phyloP scores from a whole-genome alignment of 2,888 invertebrate species.

The Rhyacophila evoluta region DNA sequence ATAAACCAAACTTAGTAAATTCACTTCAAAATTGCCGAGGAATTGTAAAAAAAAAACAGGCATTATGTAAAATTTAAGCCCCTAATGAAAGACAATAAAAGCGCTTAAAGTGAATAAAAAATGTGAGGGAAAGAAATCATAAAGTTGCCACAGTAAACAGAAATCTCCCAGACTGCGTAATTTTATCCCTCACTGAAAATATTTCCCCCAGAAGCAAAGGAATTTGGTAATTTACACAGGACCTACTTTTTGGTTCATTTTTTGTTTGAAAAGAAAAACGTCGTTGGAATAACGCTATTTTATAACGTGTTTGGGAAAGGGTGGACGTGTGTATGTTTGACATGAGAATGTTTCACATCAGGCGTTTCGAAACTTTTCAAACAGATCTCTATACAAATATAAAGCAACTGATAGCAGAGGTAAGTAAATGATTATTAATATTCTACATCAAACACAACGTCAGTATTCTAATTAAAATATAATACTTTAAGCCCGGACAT shows the following conservation, averaged over 20 bases:
- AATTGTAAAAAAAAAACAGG: neutral
- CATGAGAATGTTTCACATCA: neutral
- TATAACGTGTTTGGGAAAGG: slow-evolving; percentile 23
- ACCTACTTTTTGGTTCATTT: neutral
- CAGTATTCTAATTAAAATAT: no score
- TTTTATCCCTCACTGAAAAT: neutral
- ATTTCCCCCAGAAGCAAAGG: neutral
- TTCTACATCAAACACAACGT: no score
- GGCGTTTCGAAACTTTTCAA: neutral
- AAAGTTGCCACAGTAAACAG: neutral
- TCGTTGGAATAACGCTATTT: neutral
- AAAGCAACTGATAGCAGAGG: no score
- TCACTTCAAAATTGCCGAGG: neutral
- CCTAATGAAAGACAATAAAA: neutral
- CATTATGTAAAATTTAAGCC: neutral
- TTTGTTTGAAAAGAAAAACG: neutral
- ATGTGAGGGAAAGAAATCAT: neutral
- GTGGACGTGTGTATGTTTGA: neutral
- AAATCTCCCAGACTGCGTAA: neutral
- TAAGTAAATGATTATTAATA: no score
- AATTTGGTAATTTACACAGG: neutral
- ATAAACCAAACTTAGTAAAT: neutral
- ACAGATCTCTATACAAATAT: no score
- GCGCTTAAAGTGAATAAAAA: neutral
- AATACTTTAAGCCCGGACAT: no score